Conservation (phyloP, 2,888 invertebrate species). For the Ametastegia equiseti region DNA sequence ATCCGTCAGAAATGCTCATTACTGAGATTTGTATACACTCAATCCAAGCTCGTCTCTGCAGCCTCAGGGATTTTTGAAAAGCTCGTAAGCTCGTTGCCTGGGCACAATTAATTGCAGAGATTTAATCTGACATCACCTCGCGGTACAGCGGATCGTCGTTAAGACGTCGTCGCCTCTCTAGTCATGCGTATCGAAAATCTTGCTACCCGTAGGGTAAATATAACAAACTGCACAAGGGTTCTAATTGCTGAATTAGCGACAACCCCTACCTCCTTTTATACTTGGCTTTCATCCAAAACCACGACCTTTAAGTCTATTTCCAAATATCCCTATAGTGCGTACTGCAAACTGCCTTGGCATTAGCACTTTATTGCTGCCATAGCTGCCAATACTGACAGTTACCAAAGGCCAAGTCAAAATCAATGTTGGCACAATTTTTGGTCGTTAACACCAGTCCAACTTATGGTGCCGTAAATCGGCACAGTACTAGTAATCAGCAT, state of each 20-base stretch:
- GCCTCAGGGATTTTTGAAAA: neutral
- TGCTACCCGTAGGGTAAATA: neutral
- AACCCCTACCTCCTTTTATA: neutral
- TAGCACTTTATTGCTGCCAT: too few relatives aligned
- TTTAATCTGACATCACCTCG: slow-evolving; percentile 70
- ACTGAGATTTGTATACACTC: neutral
- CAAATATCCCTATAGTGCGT: too few relatives aligned
- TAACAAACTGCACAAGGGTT: slow-evolving; percentile 27
- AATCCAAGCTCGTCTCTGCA: neutral
- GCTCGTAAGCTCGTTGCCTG: neutral
- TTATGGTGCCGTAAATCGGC: too few relatives aligned
- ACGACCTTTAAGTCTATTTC: too few relatives aligned
- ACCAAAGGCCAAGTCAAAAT: too few relatives aligned
- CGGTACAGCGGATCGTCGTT: neutral
- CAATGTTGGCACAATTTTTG: too few relatives aligned
- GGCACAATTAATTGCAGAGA: slow-evolving; percentile 7
- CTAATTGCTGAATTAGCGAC: neutral
- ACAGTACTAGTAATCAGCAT: too few relatives aligned
- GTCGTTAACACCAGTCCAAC: too few relatives aligned
- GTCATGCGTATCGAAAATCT: slow-evolving; percentile 46
- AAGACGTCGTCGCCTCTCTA: slow-evolving; percentile 28
- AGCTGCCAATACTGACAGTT: too few relatives aligned
- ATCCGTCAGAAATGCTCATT: neutral
- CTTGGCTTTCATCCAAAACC: neutral
- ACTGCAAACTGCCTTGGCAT: too few relatives aligned